These are phyloP conservation scores for Morpho deidamia DNA, from an alignment of 2,888 invertebrate species.

Conservation along the genomic window DNA sequence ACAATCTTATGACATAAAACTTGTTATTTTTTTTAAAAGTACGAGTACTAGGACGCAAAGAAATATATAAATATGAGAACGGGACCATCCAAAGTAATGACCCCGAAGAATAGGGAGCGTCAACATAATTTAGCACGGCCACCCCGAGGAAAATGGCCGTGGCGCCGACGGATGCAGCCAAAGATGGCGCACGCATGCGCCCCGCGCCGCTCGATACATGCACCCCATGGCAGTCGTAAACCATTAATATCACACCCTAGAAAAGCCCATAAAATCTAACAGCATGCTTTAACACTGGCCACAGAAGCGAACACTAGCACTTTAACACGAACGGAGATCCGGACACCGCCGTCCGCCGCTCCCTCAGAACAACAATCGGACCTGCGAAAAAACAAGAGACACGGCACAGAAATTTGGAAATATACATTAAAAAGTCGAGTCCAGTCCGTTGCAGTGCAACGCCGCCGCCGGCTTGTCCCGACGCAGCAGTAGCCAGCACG, in stretches of 20 bases:
- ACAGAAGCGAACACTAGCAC: conserved; percentile 5
- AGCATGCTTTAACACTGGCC: conserved; percentile 18
- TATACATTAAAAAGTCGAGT: not conserved
- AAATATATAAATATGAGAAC: not conserved
- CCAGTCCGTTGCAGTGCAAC: conserved; percentile 40
- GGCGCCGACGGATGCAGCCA: conserved; percentile 52
- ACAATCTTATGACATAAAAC: too few species aligned
- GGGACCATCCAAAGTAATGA: not conserved
- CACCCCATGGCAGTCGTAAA: conserved; percentile 51
- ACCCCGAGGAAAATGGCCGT: conserved; percentile 60
- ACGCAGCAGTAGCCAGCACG: conserved; percentile 91
- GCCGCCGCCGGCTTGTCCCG: conserved; percentile 85
- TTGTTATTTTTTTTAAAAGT: too few species aligned
- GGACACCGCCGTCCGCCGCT: conserved; percentile 19
- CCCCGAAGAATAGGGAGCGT: conserved; percentile 18
- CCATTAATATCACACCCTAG: conserved; percentile 40
- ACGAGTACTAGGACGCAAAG: not conserved
- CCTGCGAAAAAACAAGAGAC: conserved; percentile 43
- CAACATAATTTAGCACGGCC: conserved; percentile 32
- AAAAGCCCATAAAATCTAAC: conserved; percentile 13
- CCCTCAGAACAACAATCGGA: conserved; percentile 15
- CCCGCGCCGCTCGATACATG: conserved; percentile 65
- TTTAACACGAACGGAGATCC: conserved; percentile 1
- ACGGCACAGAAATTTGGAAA: conserved; percentile 19
- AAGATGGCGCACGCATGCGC: conserved; percentile 69